phyloP scores from a whole-genome alignment of 2,888 invertebrate species.

The Leptopilina syphax region DNA sequence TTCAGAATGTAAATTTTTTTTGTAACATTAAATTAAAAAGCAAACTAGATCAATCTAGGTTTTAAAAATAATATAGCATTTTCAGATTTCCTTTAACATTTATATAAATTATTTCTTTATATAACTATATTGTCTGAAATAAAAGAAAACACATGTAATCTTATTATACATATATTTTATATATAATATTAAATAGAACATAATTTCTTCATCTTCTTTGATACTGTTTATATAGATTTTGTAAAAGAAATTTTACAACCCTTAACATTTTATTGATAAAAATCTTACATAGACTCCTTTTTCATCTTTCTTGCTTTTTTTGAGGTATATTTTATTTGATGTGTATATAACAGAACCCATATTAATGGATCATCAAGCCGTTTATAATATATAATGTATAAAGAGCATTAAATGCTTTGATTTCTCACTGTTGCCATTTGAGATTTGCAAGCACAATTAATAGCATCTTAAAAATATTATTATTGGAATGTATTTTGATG shows the following conservation, averaged over 20 bases:
- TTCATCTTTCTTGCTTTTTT: neutral
- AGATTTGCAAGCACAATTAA: slow-evolving; percentile 10
- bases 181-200: neutral
- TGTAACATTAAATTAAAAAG: no score
- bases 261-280: slow-evolving; percentile 9
- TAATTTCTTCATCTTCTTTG: neutral
- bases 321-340: slow-evolving; percentile 25
- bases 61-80: no score
- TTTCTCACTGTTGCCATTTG: neutral
- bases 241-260: slow-evolving; percentile 32
- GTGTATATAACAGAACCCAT: slow-evolving; percentile 11
- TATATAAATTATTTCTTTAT: no score
- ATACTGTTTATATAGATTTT: neutral
- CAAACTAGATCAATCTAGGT: no score
- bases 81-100: no score
- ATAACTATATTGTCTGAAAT: neutral
- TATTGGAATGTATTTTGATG: neutral
- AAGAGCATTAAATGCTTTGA: neutral
- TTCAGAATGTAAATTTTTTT: no score
- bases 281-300: slow-evolving; percentile 12
- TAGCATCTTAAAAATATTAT: neutral
- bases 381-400: slow-evolving; percentile 15
- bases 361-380: slow-evolving; percentile 8
- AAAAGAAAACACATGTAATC: neutral
- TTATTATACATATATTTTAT: neutral